Percentiles rank a stretch among this genome's conserved stretches.
Conservation (phyloP, 2,888 invertebrate genomes). For the Stictocephala bisonia region DNA sequence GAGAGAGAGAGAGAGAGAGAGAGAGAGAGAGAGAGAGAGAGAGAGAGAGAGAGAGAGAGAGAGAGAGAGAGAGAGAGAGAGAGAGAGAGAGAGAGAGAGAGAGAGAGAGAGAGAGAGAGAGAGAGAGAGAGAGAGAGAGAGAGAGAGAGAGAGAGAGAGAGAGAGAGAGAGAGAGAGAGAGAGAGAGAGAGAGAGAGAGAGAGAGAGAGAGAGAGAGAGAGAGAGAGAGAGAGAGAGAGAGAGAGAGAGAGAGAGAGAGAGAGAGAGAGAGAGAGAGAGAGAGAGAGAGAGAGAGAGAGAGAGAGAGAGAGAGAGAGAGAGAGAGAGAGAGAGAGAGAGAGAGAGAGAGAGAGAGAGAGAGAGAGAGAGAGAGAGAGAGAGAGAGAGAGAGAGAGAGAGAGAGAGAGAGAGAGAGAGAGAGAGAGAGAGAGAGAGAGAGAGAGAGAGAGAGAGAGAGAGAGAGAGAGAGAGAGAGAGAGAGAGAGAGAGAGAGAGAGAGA, state of each 20-base stretch:
- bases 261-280: background rate
- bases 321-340: background rate
- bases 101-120: background rate
- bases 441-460: slow-evolving; percentile 13
- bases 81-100: background rate
- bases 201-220: background rate
- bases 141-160: background rate
- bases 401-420: background rate
- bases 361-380: background rate
- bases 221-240: background rate
- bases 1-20: background rate
- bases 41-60: background rate
- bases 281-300: background rate
- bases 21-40: background rate
- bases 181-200: background rate
- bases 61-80: background rate
- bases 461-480: slow-evolving; percentile 13
- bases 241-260: background rate
- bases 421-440: slow-evolving; percentile 13
- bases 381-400: background rate
- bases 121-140: background rate
- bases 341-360: background rate
- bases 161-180: background rate
- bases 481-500: slow-evolving; percentile 13
- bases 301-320: background rate